Evolutionary conservation across 2,113 vertebrate species (phyloP).

Genomic region (Cygnus atratus): DNA sequence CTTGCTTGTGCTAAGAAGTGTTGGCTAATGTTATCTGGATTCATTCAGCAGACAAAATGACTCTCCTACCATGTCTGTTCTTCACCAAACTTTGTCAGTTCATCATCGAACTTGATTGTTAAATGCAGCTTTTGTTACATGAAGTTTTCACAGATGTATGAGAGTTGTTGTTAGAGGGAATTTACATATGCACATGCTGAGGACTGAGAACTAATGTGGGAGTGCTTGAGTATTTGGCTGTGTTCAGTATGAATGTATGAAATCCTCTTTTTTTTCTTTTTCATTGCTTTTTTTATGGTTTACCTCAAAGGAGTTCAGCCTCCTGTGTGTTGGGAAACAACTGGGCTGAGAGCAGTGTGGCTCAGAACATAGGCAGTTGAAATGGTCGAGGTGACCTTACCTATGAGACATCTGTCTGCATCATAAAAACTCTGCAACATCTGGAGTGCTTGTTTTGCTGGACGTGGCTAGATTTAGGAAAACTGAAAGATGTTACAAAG

Average conservation of each 20-base stretch:
- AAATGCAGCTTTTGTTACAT: neutral
- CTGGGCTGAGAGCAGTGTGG: neutral
- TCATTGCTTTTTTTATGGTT: neutral
- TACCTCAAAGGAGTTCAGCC: neutral
- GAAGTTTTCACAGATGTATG: neutral
- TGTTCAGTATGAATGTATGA: neutral
- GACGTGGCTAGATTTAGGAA: neutral
- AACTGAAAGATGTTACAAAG: neutral
- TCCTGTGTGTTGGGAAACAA: neutral
- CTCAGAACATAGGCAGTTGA: neutral
- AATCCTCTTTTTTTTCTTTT: neutral
- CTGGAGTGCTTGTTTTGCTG: slow-evolving; percentile 1
- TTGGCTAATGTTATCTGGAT: neutral
- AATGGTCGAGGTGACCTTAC: neutral
- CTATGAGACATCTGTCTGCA: neutral
- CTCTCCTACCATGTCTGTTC: neutral
- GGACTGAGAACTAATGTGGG: neutral
- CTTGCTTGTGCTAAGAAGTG: neutral
- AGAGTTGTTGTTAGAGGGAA: neutral
- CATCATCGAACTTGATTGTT: neutral
- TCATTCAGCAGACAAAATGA: neutral
- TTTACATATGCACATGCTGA: rapidly evolving
- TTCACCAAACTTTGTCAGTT: neutral
- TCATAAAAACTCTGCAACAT: neutral
- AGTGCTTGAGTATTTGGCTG: neutral